Conservation (phyloP, 2,113 vertebrate species). For the Silurus asotus region DNA sequence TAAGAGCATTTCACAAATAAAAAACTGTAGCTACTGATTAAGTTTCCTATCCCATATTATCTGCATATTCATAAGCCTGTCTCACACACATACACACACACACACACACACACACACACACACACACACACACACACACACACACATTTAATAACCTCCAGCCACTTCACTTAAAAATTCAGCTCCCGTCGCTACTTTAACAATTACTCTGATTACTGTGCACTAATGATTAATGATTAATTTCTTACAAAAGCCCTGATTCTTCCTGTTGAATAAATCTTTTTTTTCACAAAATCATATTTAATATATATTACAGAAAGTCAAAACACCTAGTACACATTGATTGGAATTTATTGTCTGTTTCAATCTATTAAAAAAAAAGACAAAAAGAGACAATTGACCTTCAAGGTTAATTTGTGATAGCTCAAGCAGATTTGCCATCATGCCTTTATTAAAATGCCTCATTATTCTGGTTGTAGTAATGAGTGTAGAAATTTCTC, state of each 20-base stretch:
- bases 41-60: conserved; percentile 24
- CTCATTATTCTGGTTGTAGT: not conserved
- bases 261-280: conserved; percentile 1
- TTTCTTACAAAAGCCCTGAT: conserved; percentile 21
- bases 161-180: conserved; percentile 49
- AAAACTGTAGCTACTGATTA: conserved; percentile 38
- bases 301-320: not conserved
- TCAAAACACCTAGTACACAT: not conserved
- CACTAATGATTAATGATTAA: conserved; percentile 44
- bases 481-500: not conserved
- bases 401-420: not conserved
- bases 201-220: conserved; percentile 53
- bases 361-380: no score
- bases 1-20: conserved; percentile 18
- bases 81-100: conserved; percentile 15
- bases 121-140: conserved; percentile 9
- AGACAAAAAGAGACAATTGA: not conserved
- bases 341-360: not conserved
- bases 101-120: conserved; percentile 15
- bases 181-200: conserved; percentile 34
- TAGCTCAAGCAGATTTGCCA: not conserved
- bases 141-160: conserved; percentile 33
- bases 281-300: not conserved
- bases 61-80: conserved; percentile 37
- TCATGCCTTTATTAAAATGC: conserved; percentile 1